Base-by-base conservation (phyloP, 2,113 vertebrate species). In the Brachyhypopomus occidentalis region DNA sequence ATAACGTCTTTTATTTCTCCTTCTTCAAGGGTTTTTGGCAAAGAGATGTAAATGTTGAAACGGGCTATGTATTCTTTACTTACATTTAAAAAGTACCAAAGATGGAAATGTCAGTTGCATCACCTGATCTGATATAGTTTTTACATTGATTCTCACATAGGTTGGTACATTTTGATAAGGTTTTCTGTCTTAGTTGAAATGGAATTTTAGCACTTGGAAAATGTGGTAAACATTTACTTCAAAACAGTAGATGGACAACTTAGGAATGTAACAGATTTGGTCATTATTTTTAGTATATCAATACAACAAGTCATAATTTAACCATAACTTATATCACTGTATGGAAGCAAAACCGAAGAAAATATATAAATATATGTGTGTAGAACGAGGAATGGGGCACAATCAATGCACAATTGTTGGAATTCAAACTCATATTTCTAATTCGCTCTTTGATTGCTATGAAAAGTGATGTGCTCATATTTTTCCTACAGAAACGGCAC, bases 341-440 rank as follows among this genome's bases (percentile, higher is more conserved):
- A 83, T 64, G 77, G 59, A 63, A 11, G 64, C 70, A 77, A 81
- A 82, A 62, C 67, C 63, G 58, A 88, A 84, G 62, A 82, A 79
- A 63, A 83, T 38, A 84, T 71, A 78, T 62, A 60, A 63, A 17
- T 75, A 62, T 87, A 84, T 76, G 58, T 82, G 72, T 79, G 78
- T 67, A 77, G 52, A 77, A 75, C 58, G 58, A 27, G 23, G 77
- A 71, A 73, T 20, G 11, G 78, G 72, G 80, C 80, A 84, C 78
- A 83, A 80, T 77, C 63, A 63, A 83, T 76, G 83, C 83, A 82
- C 58, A 82, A 84, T 59, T 80, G 78, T 79, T 62, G 63, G 74
- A 75, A 70, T 80, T 80, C 45, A 59, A 34, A 64, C 74, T 67
- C 56, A 64, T 75, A 52, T 30, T 22, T 84, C 73, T 67, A 34